Base-by-base conservation (phyloP, 2,797 vertebrate species). In the Pipistrellus nathusii region DNA sequence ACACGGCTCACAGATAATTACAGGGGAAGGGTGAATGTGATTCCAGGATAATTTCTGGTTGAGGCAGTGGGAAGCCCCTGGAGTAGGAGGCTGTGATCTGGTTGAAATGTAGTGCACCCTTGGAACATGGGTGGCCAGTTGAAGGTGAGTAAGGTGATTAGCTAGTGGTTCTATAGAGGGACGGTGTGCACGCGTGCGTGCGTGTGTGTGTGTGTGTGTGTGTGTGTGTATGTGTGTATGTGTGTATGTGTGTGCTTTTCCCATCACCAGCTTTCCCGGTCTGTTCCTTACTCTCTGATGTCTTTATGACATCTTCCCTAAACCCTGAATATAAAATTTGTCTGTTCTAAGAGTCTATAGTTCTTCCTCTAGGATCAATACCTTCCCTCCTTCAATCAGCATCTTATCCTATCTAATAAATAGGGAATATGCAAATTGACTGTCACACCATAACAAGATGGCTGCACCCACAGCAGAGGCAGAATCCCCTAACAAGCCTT, bases 161-260 rank as follows among this genome's bases (percentile, higher is more conserved):
- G 55, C 13, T 35, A 35, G 35, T 35, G 68, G 32, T 55, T 51
- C 62, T 71, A 27, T 10, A 44, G 46, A 20, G 6, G 11, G 4
- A 18, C 4, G 2, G 5, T 13, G 11, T 10, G 15, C 5, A 9
- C 5, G 5, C 2, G 11, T 8, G 15, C 3, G 12, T 5, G 5
- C 2, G 17, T 44, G 8, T 44, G 44, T 44, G 44, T 10, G 44
- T 44, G 44, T 44, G 14, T 8, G 6, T 7, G 10, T 5, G 38
- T 5, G 38, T 5, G 38, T 5, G 38, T 5, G 5, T 10, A 11
- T 5, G 12, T 5, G 6, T 3, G 17, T 44, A 8, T 44, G 8
- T 44, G 44, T 44, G 44, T 44, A 2, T 44, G 14, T 11, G 6
- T 7, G 10, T 10, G 8, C 21, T 82, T 69, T 55, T 32, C 59